These are phyloP conservation scores for Gambelia wislizenii DNA, from an alignment of 2,797 vertebrate genomes.

Conservation along the genomic window DNA sequence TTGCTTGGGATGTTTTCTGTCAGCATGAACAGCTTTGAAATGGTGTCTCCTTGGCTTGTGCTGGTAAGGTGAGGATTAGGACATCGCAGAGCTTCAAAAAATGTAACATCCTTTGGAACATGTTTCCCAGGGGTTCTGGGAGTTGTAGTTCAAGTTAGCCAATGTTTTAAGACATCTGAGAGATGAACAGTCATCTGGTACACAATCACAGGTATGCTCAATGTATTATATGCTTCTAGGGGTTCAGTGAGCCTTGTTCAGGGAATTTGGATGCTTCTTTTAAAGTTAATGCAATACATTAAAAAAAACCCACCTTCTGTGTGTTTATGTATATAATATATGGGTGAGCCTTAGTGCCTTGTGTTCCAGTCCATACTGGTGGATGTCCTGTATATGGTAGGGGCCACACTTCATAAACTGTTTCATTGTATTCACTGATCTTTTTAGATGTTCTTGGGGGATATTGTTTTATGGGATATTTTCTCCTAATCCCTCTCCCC, in stretches of 20 bases:
- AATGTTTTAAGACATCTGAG: background rate
- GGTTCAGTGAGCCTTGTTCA: constrained; percentile 40
- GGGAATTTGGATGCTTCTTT: constrained; percentile 48
- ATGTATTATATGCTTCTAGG: constrained; percentile 1
- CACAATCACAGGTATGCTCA: rapidly evolving
- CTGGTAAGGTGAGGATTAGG: background rate
- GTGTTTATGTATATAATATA: constrained; percentile 46
- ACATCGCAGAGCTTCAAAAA: background rate
- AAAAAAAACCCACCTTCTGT: background rate
- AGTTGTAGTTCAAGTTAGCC: background rate
- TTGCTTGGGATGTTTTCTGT: background rate
- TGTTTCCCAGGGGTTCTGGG: background rate
- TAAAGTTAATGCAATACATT: constrained; percentile 33
- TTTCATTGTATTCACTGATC: constrained; percentile 57
- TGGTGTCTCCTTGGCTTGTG: background rate
- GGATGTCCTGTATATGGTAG: constrained; percentile 37
- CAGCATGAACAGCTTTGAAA: background rate
- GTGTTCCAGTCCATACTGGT: constrained; percentile 50
- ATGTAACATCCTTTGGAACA: background rate
- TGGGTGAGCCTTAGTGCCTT: constrained; percentile 54
- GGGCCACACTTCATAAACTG: constrained; percentile 44
- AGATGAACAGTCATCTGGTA: background rate
- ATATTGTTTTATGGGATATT: constrained; percentile 35
- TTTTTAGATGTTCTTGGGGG: constrained; percentile 47
- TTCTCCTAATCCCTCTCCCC: background rate